Conservation (phyloP, 2,888 invertebrate genomes). For the Lasioglossum calceatum region DNA sequence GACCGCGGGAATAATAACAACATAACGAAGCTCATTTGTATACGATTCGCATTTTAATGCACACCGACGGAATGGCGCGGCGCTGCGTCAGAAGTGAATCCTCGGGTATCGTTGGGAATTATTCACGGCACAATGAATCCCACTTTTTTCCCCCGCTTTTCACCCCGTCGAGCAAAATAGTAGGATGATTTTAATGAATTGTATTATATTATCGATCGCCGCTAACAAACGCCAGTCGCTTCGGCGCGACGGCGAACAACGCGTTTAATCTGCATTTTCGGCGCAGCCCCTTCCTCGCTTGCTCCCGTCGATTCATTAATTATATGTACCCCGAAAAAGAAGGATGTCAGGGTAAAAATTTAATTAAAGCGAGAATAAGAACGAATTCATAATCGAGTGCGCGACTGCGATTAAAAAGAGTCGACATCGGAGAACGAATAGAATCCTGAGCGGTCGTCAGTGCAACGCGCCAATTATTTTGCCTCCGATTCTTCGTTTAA, state of each 20-base stretch:
- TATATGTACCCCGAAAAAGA: not conserved
- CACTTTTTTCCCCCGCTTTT: not conserved
- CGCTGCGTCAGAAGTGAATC: not conserved
- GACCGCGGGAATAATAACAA: conserved; percentile 12
- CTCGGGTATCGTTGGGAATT: conserved; percentile 11
- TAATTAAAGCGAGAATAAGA: conserved; percentile 16
- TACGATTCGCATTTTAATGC: conserved; percentile 30
- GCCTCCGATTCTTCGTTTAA: conserved; percentile 44
- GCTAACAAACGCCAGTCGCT: not conserved
- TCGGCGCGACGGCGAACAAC: not conserved
- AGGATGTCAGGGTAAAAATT: conserved; percentile 12
- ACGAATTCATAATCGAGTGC: not conserved
- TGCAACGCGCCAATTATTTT: conserved; percentile 51
- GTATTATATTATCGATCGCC: not conserved
- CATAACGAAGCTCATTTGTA: not conserved
- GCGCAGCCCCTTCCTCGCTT: not conserved
- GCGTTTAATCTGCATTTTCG: conserved; percentile 9
- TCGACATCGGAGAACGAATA: conserved; percentile 18
- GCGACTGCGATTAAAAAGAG: not conserved
- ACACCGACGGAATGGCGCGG: not conserved
- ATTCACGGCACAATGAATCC: not conserved
- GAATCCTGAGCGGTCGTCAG: conserved; percentile 24
- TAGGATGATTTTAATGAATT: conserved; percentile 6
- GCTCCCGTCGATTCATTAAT: conserved; percentile 3
- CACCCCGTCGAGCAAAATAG: not conserved